Percentiles rank a stretch among this genome's conserved stretches.
Conservation (phyloP, 2,113 vertebrate species). For the Carollia perspicillata region DNA sequence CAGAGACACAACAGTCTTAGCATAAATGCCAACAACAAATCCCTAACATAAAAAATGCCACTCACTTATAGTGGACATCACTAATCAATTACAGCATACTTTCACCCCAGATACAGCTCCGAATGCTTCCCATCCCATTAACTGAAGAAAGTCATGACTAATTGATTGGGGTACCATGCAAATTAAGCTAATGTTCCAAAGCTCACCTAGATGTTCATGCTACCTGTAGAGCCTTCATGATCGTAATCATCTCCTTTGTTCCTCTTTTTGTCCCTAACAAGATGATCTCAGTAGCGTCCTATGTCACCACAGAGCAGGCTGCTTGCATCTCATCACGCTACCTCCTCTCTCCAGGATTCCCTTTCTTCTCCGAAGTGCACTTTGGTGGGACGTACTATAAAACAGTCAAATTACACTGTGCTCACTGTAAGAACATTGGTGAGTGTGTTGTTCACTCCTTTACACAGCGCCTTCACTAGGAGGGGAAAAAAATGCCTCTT, state of each 20-base stretch:
- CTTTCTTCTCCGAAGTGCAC: neutral
- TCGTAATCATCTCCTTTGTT: neutral
- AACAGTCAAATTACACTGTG: neutral
- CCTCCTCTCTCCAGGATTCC: neutral
- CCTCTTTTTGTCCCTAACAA: neutral
- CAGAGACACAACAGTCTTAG: neutral
- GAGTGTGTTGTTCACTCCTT: neutral
- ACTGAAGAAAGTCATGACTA: neutral
- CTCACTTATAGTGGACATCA: neutral
- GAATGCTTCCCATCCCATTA: neutral
- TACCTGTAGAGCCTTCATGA: neutral
- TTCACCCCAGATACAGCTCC: neutral
- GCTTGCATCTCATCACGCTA: neutral
- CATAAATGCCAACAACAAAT: neutral
- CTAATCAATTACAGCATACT: neutral
- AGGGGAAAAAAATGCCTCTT: neutral
- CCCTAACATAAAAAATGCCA: neutral
- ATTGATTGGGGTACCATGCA: neutral
- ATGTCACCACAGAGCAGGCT: neutral
- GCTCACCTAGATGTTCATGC: neutral
- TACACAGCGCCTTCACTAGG: neutral
- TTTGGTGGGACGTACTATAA: neutral
- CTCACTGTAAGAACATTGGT: neutral
- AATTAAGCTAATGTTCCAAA: neutral
- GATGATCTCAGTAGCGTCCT: neutral